These are phyloP conservation scores for Sander lucioperca DNA, from an alignment of 2,113 vertebrate genomes.

Conservation along the genomic window DNA sequence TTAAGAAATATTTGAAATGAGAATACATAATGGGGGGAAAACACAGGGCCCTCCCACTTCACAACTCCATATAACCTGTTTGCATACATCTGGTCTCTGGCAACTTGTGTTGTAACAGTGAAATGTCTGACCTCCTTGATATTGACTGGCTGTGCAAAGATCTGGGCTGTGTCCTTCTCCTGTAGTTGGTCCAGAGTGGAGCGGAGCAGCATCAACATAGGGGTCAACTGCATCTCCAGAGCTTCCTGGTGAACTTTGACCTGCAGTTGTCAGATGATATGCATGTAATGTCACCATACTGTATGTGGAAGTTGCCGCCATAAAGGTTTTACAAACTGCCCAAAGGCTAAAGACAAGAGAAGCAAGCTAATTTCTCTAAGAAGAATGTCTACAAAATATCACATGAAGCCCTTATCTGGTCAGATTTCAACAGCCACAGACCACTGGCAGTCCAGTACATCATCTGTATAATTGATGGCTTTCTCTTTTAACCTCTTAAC, in stretches of 20 bases:
- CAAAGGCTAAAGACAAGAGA: not conserved
- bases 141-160: conserved; percentile 93
- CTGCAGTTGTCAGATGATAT: conserved; percentile 71
- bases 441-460: not conserved
- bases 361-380: not conserved
- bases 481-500: too few species aligned
- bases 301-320: not conserved
- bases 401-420: not conserved
- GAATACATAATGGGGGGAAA: not conserved
- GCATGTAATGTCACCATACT: not conserved
- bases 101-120: not conserved
- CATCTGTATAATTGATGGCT: not conserved
- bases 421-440: not conserved
- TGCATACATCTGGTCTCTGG: not conserved
- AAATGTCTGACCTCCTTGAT: conserved; percentile 88
- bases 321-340: not conserved
- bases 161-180: conserved; percentile 94
- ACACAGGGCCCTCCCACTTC: not conserved
- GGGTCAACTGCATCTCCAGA: conserved; percentile 94
- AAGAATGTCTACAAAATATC: not conserved
- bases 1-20: conserved; percentile 5
- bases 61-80: not conserved
- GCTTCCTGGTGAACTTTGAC: conserved; percentile 94
- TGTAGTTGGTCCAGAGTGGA: conserved; percentile 95
- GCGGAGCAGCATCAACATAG: conserved; percentile 91